Evolutionary conservation across 2,888 invertebrate genomes (phyloP), one percentile per base, ranked within the genome.

Genomic region (Agrochola macilenta): DNA sequence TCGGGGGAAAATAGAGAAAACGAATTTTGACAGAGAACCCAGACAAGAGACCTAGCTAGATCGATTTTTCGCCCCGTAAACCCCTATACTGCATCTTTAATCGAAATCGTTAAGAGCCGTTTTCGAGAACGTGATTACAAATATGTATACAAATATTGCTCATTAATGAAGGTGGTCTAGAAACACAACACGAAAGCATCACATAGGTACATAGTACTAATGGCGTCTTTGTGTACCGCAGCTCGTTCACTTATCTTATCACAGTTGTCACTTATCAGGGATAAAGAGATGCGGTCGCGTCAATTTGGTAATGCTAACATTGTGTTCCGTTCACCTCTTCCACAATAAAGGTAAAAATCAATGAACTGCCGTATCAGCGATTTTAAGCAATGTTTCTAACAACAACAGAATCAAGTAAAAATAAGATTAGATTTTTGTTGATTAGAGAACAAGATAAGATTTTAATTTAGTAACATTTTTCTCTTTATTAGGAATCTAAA

Each of bases 181-280:
- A 49, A 52, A 68, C 74, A 73, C 70, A 69, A 76, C 49, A 73
- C 57, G 69, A 61, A 46, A 72, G 30, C 39, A 66, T 70, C 60
- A 57, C 12, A 35, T 39, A 72, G 64, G 43, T 78, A 74, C 80
- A 79, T 72, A 80, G 46, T 72, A 74, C 14, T 69, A 74, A 23
- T 60, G 39, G 65, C 61, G 68, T 72, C 71, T 71, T 73, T 89
- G 88, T 87, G 79, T 87, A 72, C 74, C 49, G 17, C 30, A 30
- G 65, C 79, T 69, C 70, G 87, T 87, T 73, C 60, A 64, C 81
- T 85, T 85, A 90, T 89, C 90, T 90, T 89, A 90, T 82, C 83
- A 46, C 11, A 11, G 52, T 64, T 82, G 76, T 89, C 89, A 65
- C 86, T 89, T 87, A 90, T 89, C 90, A 79, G 26, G 74, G 66